A percentile compares a stretch with the other conserved stretches of the same genome.
Evolutionary conservation across 2,888 invertebrate genomes (phyloP).

Genomic region (Pilophorus perplexus): DNA sequence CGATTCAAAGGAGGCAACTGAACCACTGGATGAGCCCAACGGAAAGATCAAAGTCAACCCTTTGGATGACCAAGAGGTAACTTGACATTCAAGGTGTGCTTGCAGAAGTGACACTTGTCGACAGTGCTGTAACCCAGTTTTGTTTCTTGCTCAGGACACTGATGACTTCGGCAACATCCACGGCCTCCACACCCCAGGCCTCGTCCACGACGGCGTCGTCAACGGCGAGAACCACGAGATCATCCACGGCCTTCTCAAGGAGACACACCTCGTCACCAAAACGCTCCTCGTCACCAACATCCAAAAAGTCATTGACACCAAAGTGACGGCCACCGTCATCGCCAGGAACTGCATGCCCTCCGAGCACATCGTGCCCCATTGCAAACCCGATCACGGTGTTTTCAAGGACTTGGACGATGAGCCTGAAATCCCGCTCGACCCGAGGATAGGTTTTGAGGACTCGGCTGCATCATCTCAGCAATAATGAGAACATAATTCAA

Average conservation of each 20-base stretch:
- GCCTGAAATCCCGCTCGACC: background rate
- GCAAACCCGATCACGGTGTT: slow-evolving; percentile 42
- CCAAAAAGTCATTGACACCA: slow-evolving; percentile 33
- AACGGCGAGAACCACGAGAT: slow-evolving; percentile 17
- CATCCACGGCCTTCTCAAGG: slow-evolving; percentile 33
- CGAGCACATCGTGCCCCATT: slow-evolving; percentile 51
- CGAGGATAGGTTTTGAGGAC: background rate
- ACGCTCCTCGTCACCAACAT: slow-evolving; percentile 49
- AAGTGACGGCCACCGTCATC: slow-evolving; percentile 51
- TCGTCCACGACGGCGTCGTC: background rate
- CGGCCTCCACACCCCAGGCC: no score
- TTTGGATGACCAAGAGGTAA: no score
- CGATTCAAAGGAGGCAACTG: slow-evolving; percentile 1
- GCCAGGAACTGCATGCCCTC: slow-evolving; percentile 52
- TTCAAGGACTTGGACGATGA: background rate
- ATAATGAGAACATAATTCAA: background rate
- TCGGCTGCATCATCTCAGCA: background rate
- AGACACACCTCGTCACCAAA: slow-evolving; percentile 46
- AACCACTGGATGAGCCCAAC: background rate
- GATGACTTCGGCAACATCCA: no score
- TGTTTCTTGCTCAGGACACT: no score
- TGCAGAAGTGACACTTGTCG: no score
- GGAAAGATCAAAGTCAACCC: background rate
- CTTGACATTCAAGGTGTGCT: no score
- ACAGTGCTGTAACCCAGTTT: no score